A percentile compares a stretch with the other conserved stretches of the same genome.
These are phyloP conservation scores for Phoxinus dragarum DNA, from an alignment of 2,797 vertebrate species.

Conservation along the genomic window DNA sequence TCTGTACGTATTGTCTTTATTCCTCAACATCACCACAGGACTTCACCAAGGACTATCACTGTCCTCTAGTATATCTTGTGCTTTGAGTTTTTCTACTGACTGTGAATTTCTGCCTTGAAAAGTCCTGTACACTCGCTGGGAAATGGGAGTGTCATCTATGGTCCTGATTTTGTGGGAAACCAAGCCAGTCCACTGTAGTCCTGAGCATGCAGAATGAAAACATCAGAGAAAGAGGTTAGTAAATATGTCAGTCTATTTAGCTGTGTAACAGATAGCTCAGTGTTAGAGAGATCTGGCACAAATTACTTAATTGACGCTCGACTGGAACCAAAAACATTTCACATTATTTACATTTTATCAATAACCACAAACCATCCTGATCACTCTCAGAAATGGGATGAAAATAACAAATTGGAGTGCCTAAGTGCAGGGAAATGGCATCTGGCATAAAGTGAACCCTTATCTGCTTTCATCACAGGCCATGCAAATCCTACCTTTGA, in stretches of 20 bases:
- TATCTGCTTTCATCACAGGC: neutral
- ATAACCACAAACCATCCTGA: neutral
- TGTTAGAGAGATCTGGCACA: neutral
- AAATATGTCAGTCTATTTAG: neutral
- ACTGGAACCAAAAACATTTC: neutral
- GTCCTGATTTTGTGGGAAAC: constrained; percentile 10
- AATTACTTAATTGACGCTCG: neutral
- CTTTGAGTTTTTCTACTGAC: constrained; percentile 13
- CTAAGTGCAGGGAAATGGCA: neutral
- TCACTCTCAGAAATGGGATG: neutral
- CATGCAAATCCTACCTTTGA: neutral
- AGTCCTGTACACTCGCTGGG: neutral
- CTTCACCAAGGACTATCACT: constrained; percentile 43
- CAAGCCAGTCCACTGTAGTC: neutral
- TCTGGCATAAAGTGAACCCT: neutral
- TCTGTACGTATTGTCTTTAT: constrained; percentile 26
- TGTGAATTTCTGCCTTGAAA: constrained; percentile 1
- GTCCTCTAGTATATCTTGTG: constrained; percentile 24
- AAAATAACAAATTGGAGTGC: neutral
- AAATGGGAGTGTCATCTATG: neutral
- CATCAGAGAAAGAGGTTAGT: neutral
- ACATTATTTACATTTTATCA: neutral
- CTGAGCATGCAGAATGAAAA: neutral
- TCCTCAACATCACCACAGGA: constrained; percentile 25
- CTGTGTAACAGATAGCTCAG: neutral